A percentile compares a stretch with the other conserved stretches of the same genome.
Evolutionary conservation across 2,113 vertebrate species (phyloP).

Genomic region (Ctenomys sociabilis): DNA sequence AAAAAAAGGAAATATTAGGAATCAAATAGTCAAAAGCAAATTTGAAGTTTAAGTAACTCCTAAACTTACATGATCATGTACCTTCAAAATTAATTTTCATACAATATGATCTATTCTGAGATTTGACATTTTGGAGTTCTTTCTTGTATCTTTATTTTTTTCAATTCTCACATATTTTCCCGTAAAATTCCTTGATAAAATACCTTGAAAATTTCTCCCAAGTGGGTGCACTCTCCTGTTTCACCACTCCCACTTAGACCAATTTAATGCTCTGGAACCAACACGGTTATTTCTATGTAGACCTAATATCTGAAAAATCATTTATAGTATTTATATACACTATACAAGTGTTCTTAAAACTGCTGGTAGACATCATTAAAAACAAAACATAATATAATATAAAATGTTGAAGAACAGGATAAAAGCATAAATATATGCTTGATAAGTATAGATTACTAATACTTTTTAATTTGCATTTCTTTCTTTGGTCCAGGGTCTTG

Average conservation of each 20-base stretch:
- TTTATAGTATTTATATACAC: neutral
- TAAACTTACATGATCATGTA: neutral
- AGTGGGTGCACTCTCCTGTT: neutral
- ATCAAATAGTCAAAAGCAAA: neutral
- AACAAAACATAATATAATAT: neutral
- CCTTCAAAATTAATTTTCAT: neutral
- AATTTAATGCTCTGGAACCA: neutral
- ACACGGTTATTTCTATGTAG: neutral
- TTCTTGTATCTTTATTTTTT: neutral
- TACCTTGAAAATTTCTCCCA: neutral
- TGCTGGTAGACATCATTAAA: neutral
- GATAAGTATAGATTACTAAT: neutral
- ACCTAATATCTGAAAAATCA: neutral
- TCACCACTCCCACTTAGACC: neutral
- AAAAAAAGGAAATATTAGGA: conserved; percentile 33
- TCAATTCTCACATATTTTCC: neutral
- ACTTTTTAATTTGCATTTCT: too few relatives aligned
- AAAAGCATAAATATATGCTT: neutral
- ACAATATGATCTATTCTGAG: neutral
- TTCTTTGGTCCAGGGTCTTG: too few relatives aligned
- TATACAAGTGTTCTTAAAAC: neutral
- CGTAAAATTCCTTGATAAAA: neutral
- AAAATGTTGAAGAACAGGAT: neutral
- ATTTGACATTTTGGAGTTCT: neutral
- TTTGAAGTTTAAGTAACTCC: neutral